Conservation (phyloP, 2,113 vertebrate genomes). For the Rhinogobius similis region DNA sequence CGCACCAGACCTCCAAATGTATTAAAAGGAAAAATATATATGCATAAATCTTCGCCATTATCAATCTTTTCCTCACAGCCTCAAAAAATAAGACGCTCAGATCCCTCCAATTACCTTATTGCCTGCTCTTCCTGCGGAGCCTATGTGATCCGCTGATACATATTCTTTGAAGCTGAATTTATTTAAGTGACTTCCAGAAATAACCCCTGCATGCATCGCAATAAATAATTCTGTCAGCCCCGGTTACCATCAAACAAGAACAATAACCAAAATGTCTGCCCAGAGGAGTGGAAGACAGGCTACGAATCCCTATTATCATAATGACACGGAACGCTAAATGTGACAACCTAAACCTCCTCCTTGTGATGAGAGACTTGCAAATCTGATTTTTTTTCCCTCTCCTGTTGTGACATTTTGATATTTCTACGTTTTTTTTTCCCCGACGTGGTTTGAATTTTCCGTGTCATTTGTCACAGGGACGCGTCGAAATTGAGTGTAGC, state of each 20-base stretch:
- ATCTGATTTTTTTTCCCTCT: constrained; percentile 5
- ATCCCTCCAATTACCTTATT: constrained; percentile 32
- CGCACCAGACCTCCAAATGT: no score
- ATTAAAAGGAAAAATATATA: no score
- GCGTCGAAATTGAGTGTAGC: constrained; percentile 40
- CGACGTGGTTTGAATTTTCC: constrained; percentile 24
- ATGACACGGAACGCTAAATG: constrained; percentile 46
- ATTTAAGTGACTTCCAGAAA: constrained; percentile 64
- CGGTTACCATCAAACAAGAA: constrained; percentile 55
- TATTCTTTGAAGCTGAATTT: constrained; percentile 38
- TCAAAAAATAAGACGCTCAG: neutral
- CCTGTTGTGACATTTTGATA: constrained; percentile 24
- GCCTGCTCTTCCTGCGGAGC: constrained; percentile 43
- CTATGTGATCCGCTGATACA: constrained; percentile 45
- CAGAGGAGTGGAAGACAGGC: constrained; percentile 42
- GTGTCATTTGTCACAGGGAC: constrained; percentile 52
- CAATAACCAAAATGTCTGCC: constrained; percentile 56
- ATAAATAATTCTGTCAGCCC: constrained; percentile 67
- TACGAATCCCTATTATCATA: constrained; percentile 64
- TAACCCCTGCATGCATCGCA: constrained; percentile 55
- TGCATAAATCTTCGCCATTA: no score
- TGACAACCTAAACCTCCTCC: constrained; percentile 53
- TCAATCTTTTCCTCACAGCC: neutral
- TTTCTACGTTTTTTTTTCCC: constrained; percentile 34
- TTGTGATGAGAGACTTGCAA: constrained; percentile 25